Conservation (phyloP, 2,797 vertebrate genomes). For the Cossypha polioptera region DNA sequence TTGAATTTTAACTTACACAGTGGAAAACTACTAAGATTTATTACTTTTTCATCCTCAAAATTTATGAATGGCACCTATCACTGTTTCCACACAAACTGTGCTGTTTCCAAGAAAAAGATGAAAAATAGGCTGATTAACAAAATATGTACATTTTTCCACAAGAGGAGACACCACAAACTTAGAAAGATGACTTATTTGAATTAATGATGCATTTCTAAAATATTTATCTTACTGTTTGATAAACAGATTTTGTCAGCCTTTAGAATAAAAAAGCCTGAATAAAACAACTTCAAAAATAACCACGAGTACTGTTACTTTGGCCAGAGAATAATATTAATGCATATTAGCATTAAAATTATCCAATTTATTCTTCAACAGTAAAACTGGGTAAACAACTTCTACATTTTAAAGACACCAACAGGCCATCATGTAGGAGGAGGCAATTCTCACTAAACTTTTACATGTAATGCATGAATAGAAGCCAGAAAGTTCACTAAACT, state of each 20-base stretch:
- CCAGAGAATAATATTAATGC: not conserved
- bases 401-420: not conserved
- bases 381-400: not conserved
- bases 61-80: not conserved
- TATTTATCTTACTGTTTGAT: not conserved
- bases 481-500: not conserved
- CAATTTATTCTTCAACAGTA: not conserved
- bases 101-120: not conserved
- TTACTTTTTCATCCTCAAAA: not conserved
- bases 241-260: slow-evolving; percentile 28
- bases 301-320: not conserved
- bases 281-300: not conserved
- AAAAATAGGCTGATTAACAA: not conserved
- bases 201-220: not conserved
- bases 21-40: not conserved
- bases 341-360: not conserved
- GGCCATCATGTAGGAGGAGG: not conserved
- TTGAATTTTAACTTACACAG: not conserved
- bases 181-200: not conserved
- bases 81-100: not conserved
- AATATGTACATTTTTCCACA: not conserved
- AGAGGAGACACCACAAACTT: not conserved
- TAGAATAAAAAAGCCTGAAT: not conserved
- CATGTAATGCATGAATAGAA: not conserved
- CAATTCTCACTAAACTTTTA: not conserved